Percentiles rank a stretch among this genome's conserved stretches.
These are phyloP conservation scores for Cichladusa arquata DNA, from an alignment of 2,113 vertebrate species.

Conservation along the genomic window DNA sequence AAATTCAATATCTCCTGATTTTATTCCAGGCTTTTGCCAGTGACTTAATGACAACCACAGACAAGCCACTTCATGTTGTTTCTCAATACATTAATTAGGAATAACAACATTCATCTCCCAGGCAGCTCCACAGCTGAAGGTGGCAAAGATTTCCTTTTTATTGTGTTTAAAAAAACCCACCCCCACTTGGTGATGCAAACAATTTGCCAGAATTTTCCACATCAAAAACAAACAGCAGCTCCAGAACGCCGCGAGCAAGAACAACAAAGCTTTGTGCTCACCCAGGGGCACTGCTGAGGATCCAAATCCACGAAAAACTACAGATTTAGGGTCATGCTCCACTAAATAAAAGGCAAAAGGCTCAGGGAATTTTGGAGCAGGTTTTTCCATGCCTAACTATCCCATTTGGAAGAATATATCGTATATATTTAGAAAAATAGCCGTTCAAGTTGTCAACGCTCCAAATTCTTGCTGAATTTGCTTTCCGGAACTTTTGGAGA, in stretches of 20 bases:
- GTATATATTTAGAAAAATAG: background rate
- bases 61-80: conserved; percentile 17
- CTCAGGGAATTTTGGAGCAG: background rate
- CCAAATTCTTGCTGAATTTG: background rate
- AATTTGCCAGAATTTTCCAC: background rate
- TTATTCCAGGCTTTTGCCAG: background rate
- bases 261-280: background rate
- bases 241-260: background rate
- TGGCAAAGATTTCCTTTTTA: background rate
- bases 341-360: background rate
- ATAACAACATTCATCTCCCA: background rate
- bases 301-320: background rate
- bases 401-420: background rate
- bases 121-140: background rate
- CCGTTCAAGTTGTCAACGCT: background rate
- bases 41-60: conserved; percentile 17
- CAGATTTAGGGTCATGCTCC: background rate
- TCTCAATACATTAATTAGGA: conserved; percentile 7
- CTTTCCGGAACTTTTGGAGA: background rate
- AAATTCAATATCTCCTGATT: background rate
- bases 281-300: background rate
- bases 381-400: background rate
- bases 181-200: background rate
- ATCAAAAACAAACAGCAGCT: background rate
- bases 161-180: background rate